Evolutionary conservation across 2,797 vertebrate genomes (phyloP).

Genomic region (Coregonus ussuriensis): DNA sequence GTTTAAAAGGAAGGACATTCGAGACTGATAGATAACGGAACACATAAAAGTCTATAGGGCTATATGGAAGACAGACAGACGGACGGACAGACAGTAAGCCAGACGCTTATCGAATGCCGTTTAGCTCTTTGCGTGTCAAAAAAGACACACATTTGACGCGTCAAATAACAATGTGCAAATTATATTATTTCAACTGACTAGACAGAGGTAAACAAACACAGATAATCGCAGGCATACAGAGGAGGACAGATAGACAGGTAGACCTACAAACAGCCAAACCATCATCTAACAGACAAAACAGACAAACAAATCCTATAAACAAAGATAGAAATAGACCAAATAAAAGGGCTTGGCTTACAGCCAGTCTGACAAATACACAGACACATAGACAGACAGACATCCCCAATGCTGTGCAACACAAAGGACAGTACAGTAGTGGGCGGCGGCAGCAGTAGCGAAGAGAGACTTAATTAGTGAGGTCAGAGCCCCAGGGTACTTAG

Average conservation of each 20-base stretch:
- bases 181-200: too few relatives aligned
- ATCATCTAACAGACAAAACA: slow-evolving; percentile 22
- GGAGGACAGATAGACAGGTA: slow-evolving; percentile 42
- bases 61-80: slow-evolving; percentile 57
- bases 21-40: slow-evolving; percentile 51
- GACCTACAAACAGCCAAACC: slow-evolving; percentile 19
- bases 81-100: slow-evolving; percentile 59
- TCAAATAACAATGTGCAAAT: too few relatives aligned
- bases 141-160: too few relatives aligned
- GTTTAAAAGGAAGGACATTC: slow-evolving; percentile 47
- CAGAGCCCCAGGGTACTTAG: slow-evolving; percentile 71
- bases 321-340: background rate
- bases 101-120: too few relatives aligned
- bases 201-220: too few relatives aligned
- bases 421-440: slow-evolving; percentile 66
- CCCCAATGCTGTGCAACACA: slow-evolving; percentile 53
- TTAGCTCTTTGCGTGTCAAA: too few relatives aligned
- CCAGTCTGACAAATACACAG: background rate
- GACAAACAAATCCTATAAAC: slow-evolving; percentile 34
- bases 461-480: slow-evolving; percentile 76
- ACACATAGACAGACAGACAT: slow-evolving; percentile 14
- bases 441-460: slow-evolving; percentile 58
- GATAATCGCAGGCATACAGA: too few relatives aligned
- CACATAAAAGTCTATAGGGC: slow-evolving; percentile 59
- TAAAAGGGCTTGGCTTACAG: slow-evolving; percentile 38